Evolutionary conservation across 2,888 invertebrate genomes (phyloP).

Genomic region (Drosophila quinaria): DNA sequence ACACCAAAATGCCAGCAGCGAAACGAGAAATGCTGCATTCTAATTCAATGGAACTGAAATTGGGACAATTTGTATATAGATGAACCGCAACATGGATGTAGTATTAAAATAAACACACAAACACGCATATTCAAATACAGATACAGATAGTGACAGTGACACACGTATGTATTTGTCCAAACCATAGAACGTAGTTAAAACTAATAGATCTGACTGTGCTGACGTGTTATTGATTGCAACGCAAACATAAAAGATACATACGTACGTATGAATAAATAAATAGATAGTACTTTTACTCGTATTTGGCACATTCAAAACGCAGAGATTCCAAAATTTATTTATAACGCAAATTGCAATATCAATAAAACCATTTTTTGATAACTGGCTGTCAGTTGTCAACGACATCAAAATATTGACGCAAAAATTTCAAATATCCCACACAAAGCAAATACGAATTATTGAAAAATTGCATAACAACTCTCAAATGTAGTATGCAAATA

Average conservation of each 20-base stretch:
- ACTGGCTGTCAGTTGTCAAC: conserved; percentile 31
- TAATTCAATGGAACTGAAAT: conserved; percentile 66
- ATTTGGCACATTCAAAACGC: conserved; percentile 36
- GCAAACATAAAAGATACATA: conserved; percentile 32
- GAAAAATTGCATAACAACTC: conserved; percentile 50
- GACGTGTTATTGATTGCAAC: conserved; percentile 58
- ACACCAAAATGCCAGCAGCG: conserved; percentile 36
- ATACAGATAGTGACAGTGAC: conserved; percentile 1
- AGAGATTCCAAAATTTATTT: conserved; percentile 58
- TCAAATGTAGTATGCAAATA: conserved; percentile 52
- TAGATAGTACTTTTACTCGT: conserved; percentile 24
- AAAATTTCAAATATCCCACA: conserved; percentile 27
- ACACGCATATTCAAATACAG: conserved; percentile 1
- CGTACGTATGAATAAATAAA: conserved; percentile 46
- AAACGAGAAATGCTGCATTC: conserved; percentile 53
- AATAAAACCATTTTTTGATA: conserved; percentile 61
- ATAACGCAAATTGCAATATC: conserved; percentile 56
- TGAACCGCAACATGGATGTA: conserved; percentile 29
- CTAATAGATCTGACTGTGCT: conserved; percentile 43
- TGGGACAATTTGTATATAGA: conserved; percentile 58
- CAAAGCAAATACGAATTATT: conserved; percentile 9
- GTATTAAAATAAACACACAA: conserved; percentile 34
- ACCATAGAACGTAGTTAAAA: conserved; percentile 40
- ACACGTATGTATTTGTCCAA: conserved; percentile 36
- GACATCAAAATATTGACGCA: conserved; percentile 49